Percentiles rank a stretch among this genome's conserved stretches.
Evolutionary conservation across 2,113 vertebrate genomes (phyloP).

Genomic region (Formicarius rufipectus): DNA sequence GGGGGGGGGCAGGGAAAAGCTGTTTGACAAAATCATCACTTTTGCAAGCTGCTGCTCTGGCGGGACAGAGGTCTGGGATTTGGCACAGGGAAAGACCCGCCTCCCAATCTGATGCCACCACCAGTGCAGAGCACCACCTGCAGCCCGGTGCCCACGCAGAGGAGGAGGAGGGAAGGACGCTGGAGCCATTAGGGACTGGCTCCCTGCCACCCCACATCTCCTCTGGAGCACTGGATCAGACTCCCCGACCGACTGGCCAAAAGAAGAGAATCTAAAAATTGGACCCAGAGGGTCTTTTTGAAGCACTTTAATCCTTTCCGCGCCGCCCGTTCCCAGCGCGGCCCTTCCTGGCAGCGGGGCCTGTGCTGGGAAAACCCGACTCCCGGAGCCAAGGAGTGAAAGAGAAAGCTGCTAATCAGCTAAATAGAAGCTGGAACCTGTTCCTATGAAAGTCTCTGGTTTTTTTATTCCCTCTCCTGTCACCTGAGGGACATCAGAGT

Average conservation of each 20-base stretch:
- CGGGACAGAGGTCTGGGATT: slow-evolving; percentile 55
- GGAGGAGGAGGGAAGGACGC: slow-evolving; percentile 53
- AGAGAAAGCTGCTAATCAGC: slow-evolving; percentile 80
- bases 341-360: slow-evolving; percentile 58
- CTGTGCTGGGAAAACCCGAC: slow-evolving; percentile 51
- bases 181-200: slow-evolving; percentile 79
- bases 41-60: slow-evolving; percentile 71
- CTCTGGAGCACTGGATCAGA: slow-evolving; percentile 74
- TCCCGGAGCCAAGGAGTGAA: slow-evolving; percentile 67
- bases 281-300: slow-evolving; percentile 73
- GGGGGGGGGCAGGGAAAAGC: neutral
- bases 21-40: slow-evolving; percentile 69
- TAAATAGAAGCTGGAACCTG: slow-evolving; percentile 78
- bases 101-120: slow-evolving; percentile 67
- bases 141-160: slow-evolving; percentile 56
- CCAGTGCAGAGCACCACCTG: slow-evolving; percentile 70
- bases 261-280: slow-evolving; percentile 71
- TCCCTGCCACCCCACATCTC: slow-evolving; percentile 77
- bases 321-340: slow-evolving; percentile 67
- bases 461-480: neutral
- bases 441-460: slow-evolving; percentile 61
- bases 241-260: slow-evolving; percentile 60
- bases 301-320: slow-evolving; percentile 78
- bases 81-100: slow-evolving; percentile 60
- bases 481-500: slow-evolving; percentile 73